Conservation (phyloP, 2,113 vertebrate species). For the Lipophrys pholis region DNA sequence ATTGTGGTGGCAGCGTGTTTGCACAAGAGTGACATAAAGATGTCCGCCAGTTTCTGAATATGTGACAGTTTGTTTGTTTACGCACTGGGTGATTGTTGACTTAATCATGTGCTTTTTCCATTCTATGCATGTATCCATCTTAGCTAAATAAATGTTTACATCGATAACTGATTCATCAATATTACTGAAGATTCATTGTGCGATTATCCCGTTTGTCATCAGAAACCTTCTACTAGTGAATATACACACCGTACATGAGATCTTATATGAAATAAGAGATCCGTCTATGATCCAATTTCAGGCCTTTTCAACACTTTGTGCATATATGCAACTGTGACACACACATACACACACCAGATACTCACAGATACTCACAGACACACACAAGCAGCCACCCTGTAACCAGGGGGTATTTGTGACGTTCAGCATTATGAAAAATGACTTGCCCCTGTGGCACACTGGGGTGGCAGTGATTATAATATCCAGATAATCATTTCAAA, state of each 20-base stretch:
- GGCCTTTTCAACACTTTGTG: not conserved
- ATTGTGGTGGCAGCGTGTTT: constrained; percentile 62
- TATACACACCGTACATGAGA: not conserved
- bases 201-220: too few species aligned
- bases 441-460: constrained; percentile 71
- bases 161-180: too few species aligned
- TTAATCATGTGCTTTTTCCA: not conserved
- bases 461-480: constrained; percentile 86
- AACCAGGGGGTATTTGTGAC: constrained; percentile 85
- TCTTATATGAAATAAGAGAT: not conserved
- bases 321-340: not conserved
- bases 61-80: constrained; percentile 1
- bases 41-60: constrained; percentile 48
- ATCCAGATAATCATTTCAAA: constrained; percentile 94
- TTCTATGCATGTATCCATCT: not conserved
- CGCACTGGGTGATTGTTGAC: not conserved
- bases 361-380: not conserved
- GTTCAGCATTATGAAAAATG: constrained; percentile 81
- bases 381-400: constrained; percentile 48
- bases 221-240: not conserved
- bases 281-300: not conserved
- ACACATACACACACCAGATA: too few species aligned
- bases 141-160: too few species aligned
- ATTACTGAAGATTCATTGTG: too few species aligned
- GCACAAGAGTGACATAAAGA: constrained; percentile 52